Evolutionary conservation across 2,113 vertebrate genomes (phyloP).

Genomic region (Chaetorhynchus papuensis): DNA sequence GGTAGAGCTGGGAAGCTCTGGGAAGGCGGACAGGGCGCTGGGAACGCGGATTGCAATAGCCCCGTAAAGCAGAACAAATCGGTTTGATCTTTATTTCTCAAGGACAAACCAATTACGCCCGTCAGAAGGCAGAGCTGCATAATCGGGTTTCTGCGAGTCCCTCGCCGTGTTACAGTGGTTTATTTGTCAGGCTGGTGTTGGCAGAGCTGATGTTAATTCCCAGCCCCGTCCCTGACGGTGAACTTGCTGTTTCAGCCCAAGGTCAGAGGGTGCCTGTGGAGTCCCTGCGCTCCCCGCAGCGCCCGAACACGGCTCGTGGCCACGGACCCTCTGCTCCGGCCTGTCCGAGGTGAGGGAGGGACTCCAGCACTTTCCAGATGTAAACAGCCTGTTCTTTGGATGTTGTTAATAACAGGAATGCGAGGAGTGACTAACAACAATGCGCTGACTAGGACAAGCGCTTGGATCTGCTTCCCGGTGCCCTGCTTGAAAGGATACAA

Average conservation of each 20-base stretch:
- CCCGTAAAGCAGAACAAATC: background rate
- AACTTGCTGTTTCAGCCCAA: background rate
- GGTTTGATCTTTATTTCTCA: conserved; percentile 39
- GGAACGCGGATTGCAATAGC: fast-evolving
- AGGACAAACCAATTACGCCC: conserved; percentile 29
- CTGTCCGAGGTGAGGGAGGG: background rate
- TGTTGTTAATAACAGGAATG: background rate
- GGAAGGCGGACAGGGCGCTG: background rate
- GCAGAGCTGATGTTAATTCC: background rate
- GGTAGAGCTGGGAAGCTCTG: background rate
- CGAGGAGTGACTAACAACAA: background rate
- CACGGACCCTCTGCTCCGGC: background rate
- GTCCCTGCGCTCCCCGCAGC: background rate
- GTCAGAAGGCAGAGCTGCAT: conserved; percentile 9
- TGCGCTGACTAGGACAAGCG: background rate
- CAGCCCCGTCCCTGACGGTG: background rate
- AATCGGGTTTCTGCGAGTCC: background rate
- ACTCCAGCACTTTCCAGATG: background rate
- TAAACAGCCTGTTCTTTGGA: background rate
- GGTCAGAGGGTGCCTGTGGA: background rate
- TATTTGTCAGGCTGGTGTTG: background rate
- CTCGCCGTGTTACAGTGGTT: background rate
- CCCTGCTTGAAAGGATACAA: background rate
- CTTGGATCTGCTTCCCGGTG: background rate
- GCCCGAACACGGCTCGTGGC: background rate